These are phyloP conservation scores for Turritopsis rubra DNA, from an alignment of 30 jellyfish, hydroid and myxozoan genomes.

Conservation along the genomic window DNA sequence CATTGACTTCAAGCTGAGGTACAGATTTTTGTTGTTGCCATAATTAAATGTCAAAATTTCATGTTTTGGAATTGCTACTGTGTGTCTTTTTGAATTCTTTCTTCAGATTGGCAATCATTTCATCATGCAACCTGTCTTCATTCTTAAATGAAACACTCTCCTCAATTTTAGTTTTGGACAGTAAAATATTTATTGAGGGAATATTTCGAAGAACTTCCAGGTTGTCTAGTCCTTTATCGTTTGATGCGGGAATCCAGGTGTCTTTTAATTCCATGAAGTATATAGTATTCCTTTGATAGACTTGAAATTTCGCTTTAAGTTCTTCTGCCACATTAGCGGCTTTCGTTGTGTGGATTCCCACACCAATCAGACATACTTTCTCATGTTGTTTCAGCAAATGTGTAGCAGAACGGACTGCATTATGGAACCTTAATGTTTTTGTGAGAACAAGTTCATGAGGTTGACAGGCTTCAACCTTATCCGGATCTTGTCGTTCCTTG, in stretches of 20 bases:
- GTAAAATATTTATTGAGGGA: constrained; percentile 20
- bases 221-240: constrained; percentile 6
- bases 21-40: too few relatives aligned
- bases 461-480: background rate
- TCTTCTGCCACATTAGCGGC: constrained; percentile 36
- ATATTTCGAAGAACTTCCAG: constrained; percentile 22
- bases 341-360: constrained; percentile 4
- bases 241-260: constrained; percentile 22
- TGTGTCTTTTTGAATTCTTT: background rate
- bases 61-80: background rate
- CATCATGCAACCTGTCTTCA: constrained; percentile 7
- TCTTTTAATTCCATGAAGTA: constrained; percentile 12
- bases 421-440: background rate
- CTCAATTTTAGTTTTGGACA: constrained; percentile 22
- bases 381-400: background rate
- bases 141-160: background rate
- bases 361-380: constrained; percentile 22
- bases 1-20: too few relatives aligned
- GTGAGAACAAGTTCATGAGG: background rate
- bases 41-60: background rate
- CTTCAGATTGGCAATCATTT: background rate
- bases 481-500: background rate
- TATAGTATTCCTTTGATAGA: constrained; percentile 14
- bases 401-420: background rate
- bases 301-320: constrained; percentile 11